Base-by-base conservation (phyloP, 2,888 invertebrate species). In the Xestia rhomboidea region DNA sequence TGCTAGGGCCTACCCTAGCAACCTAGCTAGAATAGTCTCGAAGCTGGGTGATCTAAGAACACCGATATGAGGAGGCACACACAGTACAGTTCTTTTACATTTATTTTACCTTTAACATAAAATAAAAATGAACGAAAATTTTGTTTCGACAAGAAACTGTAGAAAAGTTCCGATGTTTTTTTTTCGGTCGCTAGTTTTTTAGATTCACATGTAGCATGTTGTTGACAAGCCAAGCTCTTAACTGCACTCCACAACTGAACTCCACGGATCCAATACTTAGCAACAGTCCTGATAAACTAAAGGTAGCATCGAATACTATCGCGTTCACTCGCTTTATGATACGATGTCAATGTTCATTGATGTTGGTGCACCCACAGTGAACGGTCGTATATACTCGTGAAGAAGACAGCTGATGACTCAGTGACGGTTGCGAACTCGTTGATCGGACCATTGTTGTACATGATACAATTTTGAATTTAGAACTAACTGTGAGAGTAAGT, bases 281-380 rank as follows among this genome's bases (percentile, higher is more conserved):
- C 67, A 84, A 89, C 84, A 82, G 79, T 49, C 38, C 68, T 60
- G 73, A 76, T 83, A 81, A 81, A 84, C 46, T 69, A 79, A 79
- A 89, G 82, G 79, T 85, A 78, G 73, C 79, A 72, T 77, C 81
- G 76, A 77, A 74, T 79, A 83, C 91, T 92, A 92, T 93, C 92
- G 84, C 87, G 79, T 86, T 73, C 84, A 84, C 82, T 88, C 87
- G 82, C 87, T 82, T 68, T 76, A 87, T 91, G 89, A 88, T 89
- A 90, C 77, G 81, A 84, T 92, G 90, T 92, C 92, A 92, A 92
- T 92, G 91, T 82, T 91, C 95, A 96, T 94, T 95, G 93, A 95
- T 91, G 93, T 91, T 88, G 88, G 92, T 91, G 93, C 84, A 86
- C 88, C 88, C 89, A 90, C 73, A 81, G 84, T 84, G 92, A 83